Evolutionary conservation across 2,888 invertebrate genomes (phyloP), one percentile per base, ranked within the genome.

Genomic region (Cistogaster globosa): DNA sequence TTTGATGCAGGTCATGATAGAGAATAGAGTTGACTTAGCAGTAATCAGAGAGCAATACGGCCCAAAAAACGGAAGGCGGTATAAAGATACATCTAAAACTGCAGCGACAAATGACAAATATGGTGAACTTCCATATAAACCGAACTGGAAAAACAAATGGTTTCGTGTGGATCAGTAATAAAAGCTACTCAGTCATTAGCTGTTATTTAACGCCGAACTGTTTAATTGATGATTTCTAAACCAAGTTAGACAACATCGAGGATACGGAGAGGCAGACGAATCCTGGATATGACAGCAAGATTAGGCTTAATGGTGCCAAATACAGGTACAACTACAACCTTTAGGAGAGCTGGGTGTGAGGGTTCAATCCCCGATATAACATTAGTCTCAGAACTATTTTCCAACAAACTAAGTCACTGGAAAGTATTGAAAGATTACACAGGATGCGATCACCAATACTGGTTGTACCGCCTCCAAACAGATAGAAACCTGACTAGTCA

Each of bases 21-120:
- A 57, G n/a, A 9, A 57, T 6, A 2, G 14, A 12, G 26, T 11
- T 8, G 57, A 26, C 26, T 12, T 57, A 26, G 57, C 3, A 26
- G 26, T 57, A 26, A 57, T 57, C 22, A 57, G 57, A 22, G 57
- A 57, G 26, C 57, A 57, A 26, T 26, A 57, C 18, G 16, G 57
- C 5, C 9, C 57, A 0, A 57, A 57, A 57, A 26, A 12, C 12
- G 22, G 57, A 1, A 22, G 9, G 1, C 26, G 57, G 57, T 14
- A 12, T 1, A 26, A 12, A 12, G 57, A 57, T 57, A 16, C 7
- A 2, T 12, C 26, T 0, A 26, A 26, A n/a, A 57, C 57, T 26
- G 57, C 57, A 16, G 57, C 57, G 12, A 57, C 26, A 26, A 26
- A 22, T 26, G 5, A 9, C 57, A 3, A 26, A 22, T 12, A 6